phyloP scores from a whole-genome alignment of 35 echinoderm and acorn worm species.

The Ophiothrix spiculata region DNA sequence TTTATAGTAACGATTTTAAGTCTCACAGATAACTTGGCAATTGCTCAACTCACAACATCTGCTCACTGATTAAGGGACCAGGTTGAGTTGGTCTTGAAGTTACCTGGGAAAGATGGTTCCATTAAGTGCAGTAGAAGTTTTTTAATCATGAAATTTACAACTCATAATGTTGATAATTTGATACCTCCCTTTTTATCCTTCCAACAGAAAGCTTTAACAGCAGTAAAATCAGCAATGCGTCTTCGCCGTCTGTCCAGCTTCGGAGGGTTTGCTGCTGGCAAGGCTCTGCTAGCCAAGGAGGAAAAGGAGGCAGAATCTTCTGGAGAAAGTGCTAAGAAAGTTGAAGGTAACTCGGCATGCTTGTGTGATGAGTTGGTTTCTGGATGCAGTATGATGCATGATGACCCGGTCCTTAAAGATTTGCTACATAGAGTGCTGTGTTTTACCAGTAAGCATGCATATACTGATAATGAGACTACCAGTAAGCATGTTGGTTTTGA shows the following conservation, averaged over 20 bases:
- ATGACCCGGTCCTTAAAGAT: no score
- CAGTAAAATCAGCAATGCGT: constrained; percentile 91
- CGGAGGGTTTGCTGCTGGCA: neutral
- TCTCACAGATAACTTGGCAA: no score
- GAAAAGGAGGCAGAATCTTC: neutral
- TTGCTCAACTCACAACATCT: no score
- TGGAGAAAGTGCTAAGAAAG: neutral
- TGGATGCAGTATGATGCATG: neutral
- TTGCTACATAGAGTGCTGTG: neutral
- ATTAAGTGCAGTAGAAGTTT: neutral
- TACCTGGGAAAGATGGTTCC: neutral
- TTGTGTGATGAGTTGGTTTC: neutral
- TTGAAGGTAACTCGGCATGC: neutral
- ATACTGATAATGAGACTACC: neutral
- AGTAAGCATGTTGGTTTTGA: neutral
- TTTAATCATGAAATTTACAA: neutral
- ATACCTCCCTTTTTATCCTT: neutral
- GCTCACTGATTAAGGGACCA: no score
- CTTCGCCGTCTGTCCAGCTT: constrained; percentile 68
- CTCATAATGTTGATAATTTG: neutral
- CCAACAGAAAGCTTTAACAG: constrained; percentile 89
- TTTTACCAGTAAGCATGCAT: neutral
- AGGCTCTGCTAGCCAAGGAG: neutral
- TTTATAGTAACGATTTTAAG: no score
- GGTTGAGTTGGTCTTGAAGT: neutral